Evolutionary conservation across 2,888 invertebrate species (phyloP).

Genomic region (Anoplius nigerrimus): DNA sequence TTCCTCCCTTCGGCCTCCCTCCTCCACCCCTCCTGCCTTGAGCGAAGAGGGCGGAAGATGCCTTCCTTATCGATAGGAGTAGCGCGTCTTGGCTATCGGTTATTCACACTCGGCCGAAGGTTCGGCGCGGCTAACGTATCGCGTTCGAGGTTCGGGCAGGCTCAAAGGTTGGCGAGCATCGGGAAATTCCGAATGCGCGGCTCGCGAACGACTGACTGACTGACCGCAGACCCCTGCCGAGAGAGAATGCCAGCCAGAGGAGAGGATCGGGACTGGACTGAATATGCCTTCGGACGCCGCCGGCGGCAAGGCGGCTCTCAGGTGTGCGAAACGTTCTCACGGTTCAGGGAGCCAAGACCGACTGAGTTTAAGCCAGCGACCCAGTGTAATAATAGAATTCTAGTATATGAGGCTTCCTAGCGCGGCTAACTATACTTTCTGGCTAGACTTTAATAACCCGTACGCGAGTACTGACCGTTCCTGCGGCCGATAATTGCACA

Average conservation of each 20-base stretch:
- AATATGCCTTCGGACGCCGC: background rate
- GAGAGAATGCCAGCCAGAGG: slow-evolving; percentile 13
- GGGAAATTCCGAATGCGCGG: background rate
- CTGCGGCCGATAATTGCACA: slow-evolving; percentile 54
- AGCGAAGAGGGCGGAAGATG: too few relatives aligned
- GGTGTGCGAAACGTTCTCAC: slow-evolving; percentile 71
- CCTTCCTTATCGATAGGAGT: too few relatives aligned
- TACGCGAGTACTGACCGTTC: slow-evolving; percentile 39
- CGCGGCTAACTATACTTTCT: slow-evolving; percentile 66
- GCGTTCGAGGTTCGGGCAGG: too few relatives aligned
- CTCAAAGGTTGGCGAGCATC: too few relatives aligned
- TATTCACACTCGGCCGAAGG: too few relatives aligned
- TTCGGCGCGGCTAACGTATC: too few relatives aligned
- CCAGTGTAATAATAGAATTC: slow-evolving; percentile 73
- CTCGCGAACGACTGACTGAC: slow-evolving; percentile 4
- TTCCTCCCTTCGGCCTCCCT: too few relatives aligned
- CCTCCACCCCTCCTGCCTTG: too few relatives aligned
- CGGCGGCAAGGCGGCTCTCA: slow-evolving; percentile 52
- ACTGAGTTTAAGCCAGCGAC: slow-evolving; percentile 74
- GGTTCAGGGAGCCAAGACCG: slow-evolving; percentile 74
- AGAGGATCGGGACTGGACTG: slow-evolving; percentile 28
- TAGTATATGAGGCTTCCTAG: slow-evolving; percentile 71
- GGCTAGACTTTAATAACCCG: slow-evolving; percentile 58
- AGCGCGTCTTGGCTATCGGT: too few relatives aligned
- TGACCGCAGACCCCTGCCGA: background rate